Evolutionary conservation across 2,888 invertebrate species (phyloP).

Genomic region (Meiosimyza decipiens): DNA sequence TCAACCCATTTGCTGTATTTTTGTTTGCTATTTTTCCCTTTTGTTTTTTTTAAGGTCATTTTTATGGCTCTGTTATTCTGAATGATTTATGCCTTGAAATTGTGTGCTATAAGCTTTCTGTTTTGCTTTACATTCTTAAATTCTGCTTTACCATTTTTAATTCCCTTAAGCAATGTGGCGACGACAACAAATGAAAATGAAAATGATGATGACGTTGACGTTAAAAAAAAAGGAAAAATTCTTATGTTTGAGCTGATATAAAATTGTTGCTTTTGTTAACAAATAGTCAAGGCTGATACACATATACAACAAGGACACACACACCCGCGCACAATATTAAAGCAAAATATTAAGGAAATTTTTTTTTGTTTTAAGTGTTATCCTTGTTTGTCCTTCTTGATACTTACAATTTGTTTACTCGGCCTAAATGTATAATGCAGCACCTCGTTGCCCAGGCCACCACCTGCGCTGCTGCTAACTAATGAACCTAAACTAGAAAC

Average conservation of each 20-base stretch:
- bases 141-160: conserved; percentile 36
- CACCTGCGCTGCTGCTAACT: conserved; percentile 51
- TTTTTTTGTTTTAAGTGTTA: conserved; percentile 28
- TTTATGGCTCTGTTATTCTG: conserved; percentile 12
- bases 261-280: conserved; percentile 18
- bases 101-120: conserved; percentile 17
- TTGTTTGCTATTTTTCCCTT: background rate
- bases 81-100: background rate
- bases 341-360: background rate
- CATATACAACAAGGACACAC: background rate
- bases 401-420: conserved; percentile 68
- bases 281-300: conserved; percentile 5
- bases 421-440: conserved; percentile 68
- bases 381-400: conserved; percentile 25
- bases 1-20: too few relatives aligned
- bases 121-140: conserved; percentile 17
- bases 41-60: conserved; percentile 2
- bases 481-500: conserved; percentile 57
- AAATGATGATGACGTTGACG: conserved; percentile 13
- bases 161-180: conserved; percentile 42
- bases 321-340: background rate
- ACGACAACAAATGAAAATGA: background rate
- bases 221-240: background rate
- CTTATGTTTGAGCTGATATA: conserved; percentile 21
- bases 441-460: conserved; percentile 64